Conservation (phyloP, 2,113 vertebrate species). For the Scortum barcoo region DNA sequence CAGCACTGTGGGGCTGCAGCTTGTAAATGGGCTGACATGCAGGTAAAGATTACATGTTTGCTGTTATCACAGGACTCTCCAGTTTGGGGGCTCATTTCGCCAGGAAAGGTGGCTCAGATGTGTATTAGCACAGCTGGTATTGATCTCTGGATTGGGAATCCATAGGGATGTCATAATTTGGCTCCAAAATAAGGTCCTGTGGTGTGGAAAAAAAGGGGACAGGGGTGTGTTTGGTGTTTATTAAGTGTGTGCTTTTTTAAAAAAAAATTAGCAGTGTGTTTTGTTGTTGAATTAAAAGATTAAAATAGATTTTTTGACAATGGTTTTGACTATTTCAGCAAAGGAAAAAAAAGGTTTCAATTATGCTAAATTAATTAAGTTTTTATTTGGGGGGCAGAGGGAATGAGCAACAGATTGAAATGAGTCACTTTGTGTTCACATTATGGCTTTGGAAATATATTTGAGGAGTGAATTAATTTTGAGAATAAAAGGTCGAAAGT, state of each 20-base stretch:
- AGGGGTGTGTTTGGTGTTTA: not conserved
- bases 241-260: too few species aligned
- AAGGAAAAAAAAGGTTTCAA: not conserved
- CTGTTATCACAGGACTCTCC: constrained; percentile 28
- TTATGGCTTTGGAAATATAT: not conserved
- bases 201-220: not conserved
- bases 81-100: constrained; percentile 2
- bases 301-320: not conserved
- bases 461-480: constrained; percentile 16
- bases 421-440: not conserved
- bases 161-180: constrained; percentile 64
- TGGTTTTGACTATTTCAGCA: not conserved
- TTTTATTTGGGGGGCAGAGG: not conserved
- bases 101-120: constrained; percentile 26
- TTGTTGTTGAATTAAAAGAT: not conserved
- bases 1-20: constrained; percentile 32
- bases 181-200: not conserved
- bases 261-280: not conserved
- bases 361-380: constrained; percentile 6
- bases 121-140: constrained; percentile 51
- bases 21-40: constrained; percentile 41
- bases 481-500: constrained; percentile 22
- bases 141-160: constrained; percentile 70
- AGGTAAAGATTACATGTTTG: constrained; percentile 63
- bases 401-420: constrained; percentile 13